A percentile compares a stretch with the other conserved stretches of the same genome.
Conservation (phyloP, 2,888 invertebrate species). For the Schizotus pectinicornis region DNA sequence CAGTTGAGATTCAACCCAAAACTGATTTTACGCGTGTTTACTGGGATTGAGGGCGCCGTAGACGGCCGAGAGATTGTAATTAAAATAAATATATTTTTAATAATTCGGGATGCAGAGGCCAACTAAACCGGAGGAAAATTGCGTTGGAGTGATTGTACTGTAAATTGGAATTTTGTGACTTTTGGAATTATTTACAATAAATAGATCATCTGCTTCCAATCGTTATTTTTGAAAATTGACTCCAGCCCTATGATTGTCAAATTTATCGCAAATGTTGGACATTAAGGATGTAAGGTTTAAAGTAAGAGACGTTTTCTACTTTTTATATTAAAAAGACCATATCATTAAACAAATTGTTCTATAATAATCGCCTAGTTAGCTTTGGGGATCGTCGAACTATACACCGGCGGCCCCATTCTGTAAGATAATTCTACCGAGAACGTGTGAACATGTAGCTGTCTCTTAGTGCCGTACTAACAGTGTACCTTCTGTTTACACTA, state of each 20-base stretch:
- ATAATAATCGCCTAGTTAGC: slow-evolving; percentile 12
- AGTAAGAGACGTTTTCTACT: slow-evolving; percentile 20
- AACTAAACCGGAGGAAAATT: background rate
- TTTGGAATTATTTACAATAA: slow-evolving; percentile 16
- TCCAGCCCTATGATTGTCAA: slow-evolving; percentile 11
- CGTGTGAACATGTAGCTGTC: slow-evolving; percentile 3
- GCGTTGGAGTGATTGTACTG: background rate
- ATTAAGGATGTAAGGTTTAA: slow-evolving; percentile 11
- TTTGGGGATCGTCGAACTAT: background rate
- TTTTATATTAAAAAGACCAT: slow-evolving; percentile 24
- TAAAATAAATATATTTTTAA: background rate
- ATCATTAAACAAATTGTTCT: slow-evolving; percentile 12
- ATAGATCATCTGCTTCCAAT: slow-evolving; percentile 12
- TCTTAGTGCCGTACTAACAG: slow-evolving; percentile 7
- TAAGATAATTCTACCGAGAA: slow-evolving; percentile 1
- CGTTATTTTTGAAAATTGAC: background rate
- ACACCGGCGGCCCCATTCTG: background rate
- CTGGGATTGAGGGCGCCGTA: background rate
- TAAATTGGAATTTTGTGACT: slow-evolving; percentile 8
- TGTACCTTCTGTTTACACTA: slow-evolving; percentile 8
- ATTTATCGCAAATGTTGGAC: slow-evolving; percentile 17
- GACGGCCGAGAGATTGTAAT: background rate
- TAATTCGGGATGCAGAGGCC: background rate
- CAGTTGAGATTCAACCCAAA: no score
- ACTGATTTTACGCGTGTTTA: background rate